Evolutionary conservation across 2,113 vertebrate species (phyloP).

Genomic region (Gavialis gangeticus): DNA sequence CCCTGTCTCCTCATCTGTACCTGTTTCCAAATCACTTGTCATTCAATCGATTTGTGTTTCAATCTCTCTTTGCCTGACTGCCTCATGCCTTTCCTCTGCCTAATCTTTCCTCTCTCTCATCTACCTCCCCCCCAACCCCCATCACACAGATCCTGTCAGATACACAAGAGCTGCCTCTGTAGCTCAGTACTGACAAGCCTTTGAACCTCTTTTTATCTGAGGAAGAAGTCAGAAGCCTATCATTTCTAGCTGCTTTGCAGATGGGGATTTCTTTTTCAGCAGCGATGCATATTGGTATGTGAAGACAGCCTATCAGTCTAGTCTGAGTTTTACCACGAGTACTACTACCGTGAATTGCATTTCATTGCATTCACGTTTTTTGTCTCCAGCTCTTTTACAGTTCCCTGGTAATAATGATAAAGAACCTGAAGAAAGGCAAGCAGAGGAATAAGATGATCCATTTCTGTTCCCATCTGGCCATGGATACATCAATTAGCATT

Average conservation of each 20-base stretch:
- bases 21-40: neutral
- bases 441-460: too few relatives aligned
- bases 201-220: neutral
- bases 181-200: neutral
- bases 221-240: neutral
- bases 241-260: neutral
- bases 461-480: too few relatives aligned
- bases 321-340: neutral
- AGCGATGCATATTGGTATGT: neutral
- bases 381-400: neutral
- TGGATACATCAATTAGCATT: too few relatives aligned
- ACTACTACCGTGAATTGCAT: neutral
- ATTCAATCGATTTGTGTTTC: neutral
- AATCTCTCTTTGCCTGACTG: neutral
- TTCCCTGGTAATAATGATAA: too few relatives aligned
- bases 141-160: neutral
- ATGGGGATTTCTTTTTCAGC: neutral
- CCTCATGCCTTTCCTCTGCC: neutral
- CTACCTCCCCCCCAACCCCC: neutral
- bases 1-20: neutral
- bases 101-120: neutral
- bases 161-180: neutral
- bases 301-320: neutral
- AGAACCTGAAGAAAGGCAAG: too few relatives aligned
- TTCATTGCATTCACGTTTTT: neutral